phyloP scores from a whole-genome alignment of 2,113 vertebrate genomes.

The Pelecanoides urinatrix region DNA sequence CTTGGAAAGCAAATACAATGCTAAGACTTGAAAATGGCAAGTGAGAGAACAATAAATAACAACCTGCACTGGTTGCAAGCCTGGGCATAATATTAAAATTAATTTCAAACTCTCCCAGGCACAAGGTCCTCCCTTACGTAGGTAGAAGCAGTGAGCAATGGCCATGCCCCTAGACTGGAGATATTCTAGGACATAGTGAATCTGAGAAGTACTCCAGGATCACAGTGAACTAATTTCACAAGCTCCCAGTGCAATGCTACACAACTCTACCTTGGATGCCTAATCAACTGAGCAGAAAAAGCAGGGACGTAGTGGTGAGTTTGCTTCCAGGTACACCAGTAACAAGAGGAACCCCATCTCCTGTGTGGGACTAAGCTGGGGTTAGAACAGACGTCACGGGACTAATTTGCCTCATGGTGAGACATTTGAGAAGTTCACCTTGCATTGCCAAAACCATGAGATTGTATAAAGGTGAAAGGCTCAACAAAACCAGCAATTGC shows the following conservation, averaged over 20 bases:
- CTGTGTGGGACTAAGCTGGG: background rate
- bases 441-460: background rate
- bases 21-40: background rate
- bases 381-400: background rate
- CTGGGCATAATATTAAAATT: background rate
- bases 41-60: background rate
- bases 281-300: background rate
- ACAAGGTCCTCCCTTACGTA: background rate
- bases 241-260: background rate
- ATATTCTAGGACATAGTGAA: background rate
- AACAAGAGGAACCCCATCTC: background rate
- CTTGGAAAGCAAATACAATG: background rate
- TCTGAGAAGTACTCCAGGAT: background rate
- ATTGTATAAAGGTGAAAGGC: background rate
- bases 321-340: background rate
- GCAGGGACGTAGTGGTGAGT: background rate
- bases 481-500: background rate
- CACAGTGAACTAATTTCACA: background rate
- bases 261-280: background rate
- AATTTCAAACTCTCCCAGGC: background rate
- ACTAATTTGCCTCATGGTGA: background rate
- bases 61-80: background rate
- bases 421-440: background rate
- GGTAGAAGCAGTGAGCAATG: background rate
- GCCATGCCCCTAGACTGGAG: background rate